Evolutionary conservation across 2,888 invertebrate genomes (phyloP), one percentile per base, ranked within the genome.

Genomic region (Agonopterix arenella): DNA sequence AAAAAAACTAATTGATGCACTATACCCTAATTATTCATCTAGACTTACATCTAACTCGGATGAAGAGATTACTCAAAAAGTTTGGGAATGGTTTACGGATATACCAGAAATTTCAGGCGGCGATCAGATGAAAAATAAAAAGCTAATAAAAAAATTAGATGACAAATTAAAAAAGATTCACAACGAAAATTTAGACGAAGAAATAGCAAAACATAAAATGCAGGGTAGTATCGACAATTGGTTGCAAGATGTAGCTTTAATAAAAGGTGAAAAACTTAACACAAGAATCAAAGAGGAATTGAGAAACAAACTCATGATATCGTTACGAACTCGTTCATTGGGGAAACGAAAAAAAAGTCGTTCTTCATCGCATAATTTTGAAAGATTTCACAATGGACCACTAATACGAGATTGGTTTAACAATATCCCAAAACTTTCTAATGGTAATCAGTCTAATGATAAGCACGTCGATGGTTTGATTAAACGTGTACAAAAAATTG

Each of bases 201-300:
- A 45, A 11, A 9, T 11, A 5, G 36, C 36, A 11, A 45, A 36
- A 45, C 5, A 11, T 11, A n/a, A 36, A 9, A 4, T 36, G 7
- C 11, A 11, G 7, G 36, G 2, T 36, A 36, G n/a, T 8, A 36
- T 45, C 8, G 10, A 36, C 11, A 9, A 36, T n/a, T 45, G 45
- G 45, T 36, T 45, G 11, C 36, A 11, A 11, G 36, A 45, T 36
- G 8, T 36, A 36, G 11, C 8, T 36, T 11, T 2, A 11, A 45
- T 11, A 7, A 45, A 36, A 11, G 36, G 36, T 11, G 8, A 36
- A 45, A 10, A 36, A 36, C 10, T 36, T 36, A 11, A 11, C n/a
- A 8, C n/a, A 8, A 36, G 11, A 45, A n/a, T 11, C 4, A 37
- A 52, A 53, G 47, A 55, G 1, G 37, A 52, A 8, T 40, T 57